These are phyloP conservation scores for Leucosticte australis DNA, from an alignment of 2,113 vertebrate species.

Conservation along the genomic window DNA sequence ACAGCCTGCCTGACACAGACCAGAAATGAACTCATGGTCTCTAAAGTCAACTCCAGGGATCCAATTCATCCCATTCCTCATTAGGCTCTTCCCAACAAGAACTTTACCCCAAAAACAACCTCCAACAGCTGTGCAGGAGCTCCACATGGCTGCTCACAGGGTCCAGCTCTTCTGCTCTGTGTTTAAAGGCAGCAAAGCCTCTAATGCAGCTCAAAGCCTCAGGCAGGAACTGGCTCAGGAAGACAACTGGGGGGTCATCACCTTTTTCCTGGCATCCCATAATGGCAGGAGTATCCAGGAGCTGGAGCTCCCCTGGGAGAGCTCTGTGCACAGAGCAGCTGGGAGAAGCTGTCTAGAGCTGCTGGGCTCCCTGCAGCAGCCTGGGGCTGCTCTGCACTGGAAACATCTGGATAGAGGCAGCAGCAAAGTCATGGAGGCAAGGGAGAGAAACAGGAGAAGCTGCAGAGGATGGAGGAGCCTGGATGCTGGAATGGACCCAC, in stretches of 20 bases:
- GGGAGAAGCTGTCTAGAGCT: not conserved
- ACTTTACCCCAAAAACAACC: not conserved
- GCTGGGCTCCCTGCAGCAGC: not conserved
- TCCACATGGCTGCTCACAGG: fast-evolving
- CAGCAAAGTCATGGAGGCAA: not conserved
- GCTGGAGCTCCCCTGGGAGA: not conserved
- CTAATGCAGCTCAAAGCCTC: not conserved
- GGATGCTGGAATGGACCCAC: not conserved
- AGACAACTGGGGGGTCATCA: fast-evolving
- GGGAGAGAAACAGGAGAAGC: not conserved
- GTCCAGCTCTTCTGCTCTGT: not conserved
- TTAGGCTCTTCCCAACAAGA: not conserved
- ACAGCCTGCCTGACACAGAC: not conserved
- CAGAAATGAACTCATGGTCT: not conserved
- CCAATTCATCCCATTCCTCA: not conserved
- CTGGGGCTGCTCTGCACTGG: not conserved
- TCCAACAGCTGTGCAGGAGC: not conserved
- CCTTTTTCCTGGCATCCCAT: not conserved
- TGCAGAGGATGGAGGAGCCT: not conserved
- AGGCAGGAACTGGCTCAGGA: not conserved
- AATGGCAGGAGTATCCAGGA: not conserved
- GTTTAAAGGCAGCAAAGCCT: not conserved
- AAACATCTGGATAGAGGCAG: not conserved
- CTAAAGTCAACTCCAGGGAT: not conserved
- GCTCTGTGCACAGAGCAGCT: not conserved